Evolutionary conservation across 1,140 invertebrate species (phyloP).

Genomic region (Drosophila tristis): DNA sequence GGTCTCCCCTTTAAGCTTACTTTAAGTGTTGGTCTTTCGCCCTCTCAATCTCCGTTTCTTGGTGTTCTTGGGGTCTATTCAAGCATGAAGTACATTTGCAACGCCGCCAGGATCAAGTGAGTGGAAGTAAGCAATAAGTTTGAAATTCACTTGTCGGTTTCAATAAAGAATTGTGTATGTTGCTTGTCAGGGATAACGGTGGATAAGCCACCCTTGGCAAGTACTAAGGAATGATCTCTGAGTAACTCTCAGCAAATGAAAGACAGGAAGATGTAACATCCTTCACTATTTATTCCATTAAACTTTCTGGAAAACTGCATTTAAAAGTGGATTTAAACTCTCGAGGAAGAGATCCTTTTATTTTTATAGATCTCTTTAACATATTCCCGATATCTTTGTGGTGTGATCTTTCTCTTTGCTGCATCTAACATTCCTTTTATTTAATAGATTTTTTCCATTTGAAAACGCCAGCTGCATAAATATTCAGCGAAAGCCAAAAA

Average conservation of each 20-base stretch:
- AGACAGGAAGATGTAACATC: too few species aligned
- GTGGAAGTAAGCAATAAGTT: constrained; percentile 49
- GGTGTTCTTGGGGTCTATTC: constrained; percentile 22
- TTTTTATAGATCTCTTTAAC: too few species aligned
- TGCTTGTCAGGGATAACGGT: constrained; percentile 19
- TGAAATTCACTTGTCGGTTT: constrained; percentile 48
- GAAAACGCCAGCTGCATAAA: constrained; percentile 57
- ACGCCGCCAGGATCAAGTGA: constrained; percentile 53
- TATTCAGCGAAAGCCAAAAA: constrained; percentile 69
- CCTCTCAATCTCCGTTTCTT: not conserved
- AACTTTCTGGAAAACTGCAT: too few species aligned
- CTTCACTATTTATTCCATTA: too few species aligned
- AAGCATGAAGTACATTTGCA: constrained; percentile 49
- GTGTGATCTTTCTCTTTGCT: too few species aligned
- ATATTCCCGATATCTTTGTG: too few species aligned
- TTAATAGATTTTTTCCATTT: constrained; percentile 15
- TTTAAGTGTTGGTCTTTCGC: constrained; percentile 30
- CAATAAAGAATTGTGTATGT: constrained; percentile 40
- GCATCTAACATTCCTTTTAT: too few species aligned
- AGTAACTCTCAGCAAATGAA: too few species aligned
- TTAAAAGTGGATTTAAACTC: too few species aligned
- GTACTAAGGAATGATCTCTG: too few species aligned
- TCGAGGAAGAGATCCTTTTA: too few species aligned
- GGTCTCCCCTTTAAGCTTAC: constrained; percentile 29
- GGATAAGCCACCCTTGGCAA: not conserved